Conservation (phyloP, 2,113 vertebrate species). For the Setophaga kirtlandii region DNA sequence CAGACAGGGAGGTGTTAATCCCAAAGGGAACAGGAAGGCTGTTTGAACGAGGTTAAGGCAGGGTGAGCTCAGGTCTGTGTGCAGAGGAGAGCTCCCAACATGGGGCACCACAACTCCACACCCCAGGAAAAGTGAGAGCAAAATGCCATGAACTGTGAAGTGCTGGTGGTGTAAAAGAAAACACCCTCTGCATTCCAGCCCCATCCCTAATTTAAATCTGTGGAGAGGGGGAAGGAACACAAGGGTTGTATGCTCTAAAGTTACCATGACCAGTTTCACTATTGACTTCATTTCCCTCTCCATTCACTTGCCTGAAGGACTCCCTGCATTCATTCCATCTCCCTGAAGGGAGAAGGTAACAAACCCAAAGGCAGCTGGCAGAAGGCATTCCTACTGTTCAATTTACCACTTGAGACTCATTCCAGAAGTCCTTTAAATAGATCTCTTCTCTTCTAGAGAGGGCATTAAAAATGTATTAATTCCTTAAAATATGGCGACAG, state of each 20-base stretch:
- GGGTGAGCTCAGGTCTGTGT: neutral
- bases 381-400: constrained; percentile 11
- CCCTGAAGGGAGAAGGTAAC: constrained; percentile 37
- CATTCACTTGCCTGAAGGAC: neutral
- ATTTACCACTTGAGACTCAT: neutral
- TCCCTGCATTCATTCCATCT: neutral
- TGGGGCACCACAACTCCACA: neutral
- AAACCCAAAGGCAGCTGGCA: constrained; percentile 11
- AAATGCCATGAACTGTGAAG: neutral
- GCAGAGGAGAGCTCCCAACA: neutral
- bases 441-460: neutral
- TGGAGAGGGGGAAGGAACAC: neutral
- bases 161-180: neutral
- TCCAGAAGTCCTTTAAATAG: neutral
- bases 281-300: constrained; percentile 22
- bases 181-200: neutral
- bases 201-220: neutral
- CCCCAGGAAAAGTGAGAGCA: neutral
- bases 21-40: neutral
- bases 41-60: neutral
- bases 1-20: neutral
- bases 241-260: neutral
- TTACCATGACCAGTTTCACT: neutral
- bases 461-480: neutral
- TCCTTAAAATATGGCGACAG: fast-evolving